Conservation (phyloP, 2,113 vertebrate species). For the Salminus brasiliensis region DNA sequence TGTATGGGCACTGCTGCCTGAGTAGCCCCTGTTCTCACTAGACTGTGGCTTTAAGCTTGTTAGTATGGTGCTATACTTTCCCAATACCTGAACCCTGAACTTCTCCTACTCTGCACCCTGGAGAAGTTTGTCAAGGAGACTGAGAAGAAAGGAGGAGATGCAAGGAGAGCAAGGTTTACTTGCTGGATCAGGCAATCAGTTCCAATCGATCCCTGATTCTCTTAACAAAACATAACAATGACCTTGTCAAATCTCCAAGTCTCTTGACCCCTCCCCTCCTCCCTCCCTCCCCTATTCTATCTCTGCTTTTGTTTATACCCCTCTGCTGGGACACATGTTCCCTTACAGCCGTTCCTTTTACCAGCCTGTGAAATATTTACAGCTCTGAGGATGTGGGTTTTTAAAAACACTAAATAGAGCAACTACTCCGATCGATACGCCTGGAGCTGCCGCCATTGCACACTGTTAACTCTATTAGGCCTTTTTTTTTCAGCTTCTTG, state of each 20-base stretch:
- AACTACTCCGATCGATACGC: constrained; percentile 26
- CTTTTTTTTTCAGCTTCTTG: constrained; percentile 22
- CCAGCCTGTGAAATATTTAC: constrained; percentile 24
- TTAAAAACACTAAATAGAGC: constrained; percentile 34
- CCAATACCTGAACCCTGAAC: too few relatives aligned
- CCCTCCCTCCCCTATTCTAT: not conserved
- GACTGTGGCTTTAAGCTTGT: too few relatives aligned
- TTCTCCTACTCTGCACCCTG: not conserved
- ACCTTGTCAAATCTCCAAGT: not conserved
- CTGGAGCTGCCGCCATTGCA: not conserved
- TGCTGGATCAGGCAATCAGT: not conserved
- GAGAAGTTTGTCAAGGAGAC: not conserved
- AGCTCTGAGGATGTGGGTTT: constrained; percentile 21
- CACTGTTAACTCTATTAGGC: constrained; percentile 30
- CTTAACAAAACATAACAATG: not conserved
- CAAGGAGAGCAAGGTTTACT: not conserved
- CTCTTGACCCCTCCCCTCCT: too few relatives aligned
- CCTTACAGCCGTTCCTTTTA: not conserved
- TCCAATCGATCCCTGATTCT: constrained; percentile 24
- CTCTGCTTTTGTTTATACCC: not conserved
- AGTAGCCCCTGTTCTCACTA: too few relatives aligned
- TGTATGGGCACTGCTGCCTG: too few relatives aligned
- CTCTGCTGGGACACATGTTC: not conserved
- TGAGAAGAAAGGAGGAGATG: not conserved
- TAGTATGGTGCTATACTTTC: too few relatives aligned